Conservation (phyloP, 2,113 vertebrate species). For the Thalassarche chlororhynchos region DNA sequence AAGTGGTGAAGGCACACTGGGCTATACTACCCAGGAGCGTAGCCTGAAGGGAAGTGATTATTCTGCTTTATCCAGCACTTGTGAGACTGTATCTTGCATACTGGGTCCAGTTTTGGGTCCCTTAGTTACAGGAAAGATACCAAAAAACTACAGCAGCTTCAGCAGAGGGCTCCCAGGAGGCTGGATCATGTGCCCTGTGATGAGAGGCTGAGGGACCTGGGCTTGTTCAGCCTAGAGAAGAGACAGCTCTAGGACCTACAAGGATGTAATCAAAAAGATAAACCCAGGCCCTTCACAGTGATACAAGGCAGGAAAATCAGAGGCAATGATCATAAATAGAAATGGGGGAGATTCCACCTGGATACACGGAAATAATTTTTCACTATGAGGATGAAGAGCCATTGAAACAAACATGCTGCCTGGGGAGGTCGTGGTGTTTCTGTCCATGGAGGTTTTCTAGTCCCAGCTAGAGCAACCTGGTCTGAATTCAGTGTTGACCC, state of each 20-base stretch:
- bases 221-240: not conserved
- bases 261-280: not conserved
- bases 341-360: not conserved
- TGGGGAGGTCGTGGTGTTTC: fast-evolving
- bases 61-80: not conserved
- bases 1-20: not conserved
- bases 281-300: not conserved
- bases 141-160: not conserved
- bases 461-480: not conserved
- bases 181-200: not conserved
- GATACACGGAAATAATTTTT: not conserved
- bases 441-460: not conserved
- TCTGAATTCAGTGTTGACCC: not conserved
- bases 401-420: not conserved
- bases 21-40: not conserved
- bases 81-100: not conserved
- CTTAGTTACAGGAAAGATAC: not conserved
- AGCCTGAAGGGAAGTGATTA: not conserved
- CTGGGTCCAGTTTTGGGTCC: not conserved
- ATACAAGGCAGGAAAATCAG: not conserved
- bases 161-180: not conserved
- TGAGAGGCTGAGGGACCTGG: not conserved
- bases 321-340: not conserved
- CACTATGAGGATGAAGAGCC: not conserved
- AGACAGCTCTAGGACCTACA: not conserved